Percentiles rank a stretch among this genome's conserved stretches.
Conservation (phyloP, 2,113 vertebrate species). For the Uropsilus gracilis region DNA sequence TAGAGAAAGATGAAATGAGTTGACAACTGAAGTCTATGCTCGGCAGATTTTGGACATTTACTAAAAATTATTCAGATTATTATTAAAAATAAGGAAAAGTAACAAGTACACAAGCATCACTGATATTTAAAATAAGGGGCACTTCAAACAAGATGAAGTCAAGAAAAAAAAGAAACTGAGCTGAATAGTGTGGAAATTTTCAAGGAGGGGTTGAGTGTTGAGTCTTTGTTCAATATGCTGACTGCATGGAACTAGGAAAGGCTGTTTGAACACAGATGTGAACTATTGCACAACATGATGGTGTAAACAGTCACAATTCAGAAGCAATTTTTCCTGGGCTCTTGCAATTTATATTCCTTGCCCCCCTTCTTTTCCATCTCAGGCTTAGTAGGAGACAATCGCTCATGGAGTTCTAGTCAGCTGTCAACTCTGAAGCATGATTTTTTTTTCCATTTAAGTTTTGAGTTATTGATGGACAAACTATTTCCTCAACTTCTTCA, state of each 20-base stretch:
- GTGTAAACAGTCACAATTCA: conserved; percentile 49
- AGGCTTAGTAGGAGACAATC: conserved; percentile 33
- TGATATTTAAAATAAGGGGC: conserved; percentile 29
- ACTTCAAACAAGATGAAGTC: background rate
- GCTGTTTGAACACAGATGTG: background rate
- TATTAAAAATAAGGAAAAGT: conserved; percentile 40
- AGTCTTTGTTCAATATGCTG: conserved; percentile 5
- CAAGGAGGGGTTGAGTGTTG: background rate
- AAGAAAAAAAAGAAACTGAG: conserved; percentile 10
- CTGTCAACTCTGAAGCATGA: conserved; percentile 51
- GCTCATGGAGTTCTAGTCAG: conserved; percentile 39
- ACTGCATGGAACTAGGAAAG: background rate
- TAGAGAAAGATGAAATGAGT: background rate
- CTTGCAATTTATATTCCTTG: conserved; percentile 30
- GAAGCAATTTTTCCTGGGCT: conserved; percentile 51
- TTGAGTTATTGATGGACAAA: conserved; percentile 60
- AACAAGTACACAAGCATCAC: background rate
- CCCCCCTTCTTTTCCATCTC: conserved; percentile 23
- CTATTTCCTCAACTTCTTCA: conserved; percentile 4
- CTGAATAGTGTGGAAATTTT: conserved; percentile 31
- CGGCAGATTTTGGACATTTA: background rate
- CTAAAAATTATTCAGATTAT: background rate
- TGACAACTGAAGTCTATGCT: background rate
- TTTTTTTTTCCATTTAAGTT: conserved; percentile 48
- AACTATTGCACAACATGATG: background rate